Conservation (phyloP, 2,113 vertebrate genomes). For the Bufo bufo region DNA sequence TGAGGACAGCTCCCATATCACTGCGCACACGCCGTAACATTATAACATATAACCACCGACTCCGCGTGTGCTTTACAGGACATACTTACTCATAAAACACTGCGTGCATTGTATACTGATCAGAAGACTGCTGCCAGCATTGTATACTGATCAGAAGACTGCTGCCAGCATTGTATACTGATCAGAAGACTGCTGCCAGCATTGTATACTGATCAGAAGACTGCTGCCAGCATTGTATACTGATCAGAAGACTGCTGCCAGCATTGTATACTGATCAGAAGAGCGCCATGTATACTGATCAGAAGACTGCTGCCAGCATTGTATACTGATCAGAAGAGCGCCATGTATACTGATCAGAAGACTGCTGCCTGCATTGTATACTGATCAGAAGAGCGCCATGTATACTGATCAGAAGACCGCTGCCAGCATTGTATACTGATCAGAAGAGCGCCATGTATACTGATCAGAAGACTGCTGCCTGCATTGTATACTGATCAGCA, state of each 20-base stretch:
- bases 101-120: not conserved
- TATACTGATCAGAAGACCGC: no score
- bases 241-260: not conserved
- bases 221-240: not conserved
- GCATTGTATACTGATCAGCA: not conserved
- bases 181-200: not conserved
- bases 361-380: no score
- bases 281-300: not conserved
- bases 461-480: not conserved
- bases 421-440: no score
- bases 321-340: not conserved
- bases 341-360: no score
- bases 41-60: no score
- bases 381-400: no score
- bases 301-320: not conserved
- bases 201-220: not conserved
- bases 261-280: not conserved
- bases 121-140: not conserved
- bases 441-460: no score
- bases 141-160: not conserved
- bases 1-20: no score
- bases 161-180: not conserved
- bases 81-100: no score
- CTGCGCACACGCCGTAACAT: no score
- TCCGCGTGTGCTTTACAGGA: no score